Base-by-base conservation (phyloP, 2,888 invertebrate genomes). In the Melieria picta region DNA sequence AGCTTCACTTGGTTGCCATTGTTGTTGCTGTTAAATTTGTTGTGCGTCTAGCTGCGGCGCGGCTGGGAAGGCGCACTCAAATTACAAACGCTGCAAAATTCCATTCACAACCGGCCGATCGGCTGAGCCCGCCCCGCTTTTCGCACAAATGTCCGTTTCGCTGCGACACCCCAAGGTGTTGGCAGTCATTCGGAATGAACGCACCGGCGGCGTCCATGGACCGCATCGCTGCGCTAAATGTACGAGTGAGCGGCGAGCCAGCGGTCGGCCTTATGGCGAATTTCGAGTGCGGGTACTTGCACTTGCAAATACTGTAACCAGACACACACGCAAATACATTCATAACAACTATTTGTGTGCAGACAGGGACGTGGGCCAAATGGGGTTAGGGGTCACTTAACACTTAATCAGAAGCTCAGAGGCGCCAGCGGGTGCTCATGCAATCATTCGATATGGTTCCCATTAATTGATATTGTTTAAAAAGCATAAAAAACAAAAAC, bases 131-230 rank as follows among this genome's bases (percentile, higher is more conserved):
- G 58, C 48, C 48, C 45, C 48, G 43, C 47, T 43, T 58, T 58
- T 58, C 43, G 58, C 48, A 78, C 77, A 79, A 78, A 76, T 79
- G 77, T 76, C 76, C 80, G 79, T 71, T 80, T 80, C 72, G 77
- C 76, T 71, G 77, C 79, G 84, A 86, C 86, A 86, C 86, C 86
- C 86, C 81, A 82, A 86, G 84, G 86, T 86, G 86, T 86, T 83
- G 82, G 82, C 83, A 86, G 84, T 85, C 86, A 85, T 80, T 85
- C 77, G 85, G 83, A 85, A 86, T 83, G 83, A 82, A 79, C 77
- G 30, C 30, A 30, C 30, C 16, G 16, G 16, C 16, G 16, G 16
- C 16, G 16, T 16, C 16, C 30, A 30, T 30, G 30, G 30, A 30
- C 30, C 30, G 30, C 30, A 30, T 30, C 30, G 30, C 30, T 30